These are phyloP conservation scores for Dynastes tityus DNA, from an alignment of 2,888 invertebrate genomes.

Conservation along the genomic window DNA sequence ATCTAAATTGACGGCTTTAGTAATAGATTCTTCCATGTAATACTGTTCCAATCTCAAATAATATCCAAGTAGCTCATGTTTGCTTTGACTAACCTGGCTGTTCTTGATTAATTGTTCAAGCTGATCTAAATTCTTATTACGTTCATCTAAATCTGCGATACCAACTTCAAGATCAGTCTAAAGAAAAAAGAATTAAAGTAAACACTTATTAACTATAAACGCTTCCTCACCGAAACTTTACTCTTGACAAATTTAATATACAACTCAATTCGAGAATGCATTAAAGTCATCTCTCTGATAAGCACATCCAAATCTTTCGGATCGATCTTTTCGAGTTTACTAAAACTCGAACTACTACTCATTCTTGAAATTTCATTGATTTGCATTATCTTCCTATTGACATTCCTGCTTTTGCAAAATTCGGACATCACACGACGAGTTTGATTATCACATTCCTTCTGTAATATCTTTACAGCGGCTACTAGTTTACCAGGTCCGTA, in stretches of 20 bases:
- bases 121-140: conserved; percentile 70
- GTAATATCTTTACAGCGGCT: conserved; percentile 81
- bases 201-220: conserved; percentile 34
- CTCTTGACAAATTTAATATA: conserved; percentile 91
- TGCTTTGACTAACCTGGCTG: conserved; percentile 82
- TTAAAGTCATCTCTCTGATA: conserved; percentile 91
- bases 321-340: conserved; percentile 77
- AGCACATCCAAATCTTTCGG: conserved; percentile 90
- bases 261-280: conserved; percentile 92
- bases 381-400: conserved; percentile 76
- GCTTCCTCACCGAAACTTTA: conserved; percentile 77
- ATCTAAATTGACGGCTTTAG: conserved; percentile 91
- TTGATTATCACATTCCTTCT: conserved; percentile 84
- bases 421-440: conserved; percentile 78
- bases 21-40: conserved; percentile 95
- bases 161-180: conserved; percentile 79
- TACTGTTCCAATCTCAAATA: conserved; percentile 95
- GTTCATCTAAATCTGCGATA: conserved; percentile 71
- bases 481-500: conserved; percentile 87
- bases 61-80: conserved; percentile 88
- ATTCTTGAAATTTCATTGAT: conserved; percentile 76
- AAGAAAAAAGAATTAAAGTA: conserved; percentile 54
- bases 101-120: conserved; percentile 80
- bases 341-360: conserved; percentile 65
- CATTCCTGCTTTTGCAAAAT: conserved; percentile 81